These are phyloP conservation scores for Parotocinclus haroldoi DNA, from an alignment of 2,797 vertebrate genomes.

Conservation along the genomic window DNA sequence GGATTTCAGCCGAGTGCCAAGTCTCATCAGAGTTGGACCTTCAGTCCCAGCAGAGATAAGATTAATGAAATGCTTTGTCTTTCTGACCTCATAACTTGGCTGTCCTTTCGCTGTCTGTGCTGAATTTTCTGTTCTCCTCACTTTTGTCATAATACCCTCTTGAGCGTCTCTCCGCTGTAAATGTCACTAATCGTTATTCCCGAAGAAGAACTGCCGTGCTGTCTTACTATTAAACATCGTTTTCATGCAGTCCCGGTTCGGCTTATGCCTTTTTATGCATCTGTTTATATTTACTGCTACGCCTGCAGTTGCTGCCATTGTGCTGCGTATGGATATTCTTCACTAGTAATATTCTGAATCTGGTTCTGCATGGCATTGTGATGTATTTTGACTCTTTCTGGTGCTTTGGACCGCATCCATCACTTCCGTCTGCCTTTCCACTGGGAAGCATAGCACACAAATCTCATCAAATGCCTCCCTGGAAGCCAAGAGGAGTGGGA, in stretches of 20 bases:
- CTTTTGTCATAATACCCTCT: constrained; percentile 16
- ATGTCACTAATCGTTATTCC: constrained; percentile 12
- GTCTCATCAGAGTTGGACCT: constrained; percentile 13
- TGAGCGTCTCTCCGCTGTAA: constrained; percentile 14
- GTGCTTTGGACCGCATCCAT: constrained; percentile 54
- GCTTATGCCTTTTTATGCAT: neutral
- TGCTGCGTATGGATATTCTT: constrained; percentile 11
- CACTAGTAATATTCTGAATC: neutral
- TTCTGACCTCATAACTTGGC: constrained; percentile 14
- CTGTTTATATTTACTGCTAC: neutral
- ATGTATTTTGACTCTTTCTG: constrained; percentile 54
- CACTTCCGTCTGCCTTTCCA: constrained; percentile 50
- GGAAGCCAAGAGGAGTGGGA: constrained; percentile 40
- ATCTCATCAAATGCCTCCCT: constrained; percentile 48
- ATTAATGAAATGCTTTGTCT: constrained; percentile 25
- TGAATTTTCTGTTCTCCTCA: constrained; percentile 6
- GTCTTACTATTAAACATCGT: neutral
- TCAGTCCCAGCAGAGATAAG: constrained; percentile 7
- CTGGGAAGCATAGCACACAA: constrained; percentile 55
- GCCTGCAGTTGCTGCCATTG: constrained; percentile 3
- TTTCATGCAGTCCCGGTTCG: neutral
- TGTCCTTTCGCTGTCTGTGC: neutral
- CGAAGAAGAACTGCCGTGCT: neutral
- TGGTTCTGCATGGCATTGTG: constrained; percentile 41
- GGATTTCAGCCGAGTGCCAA: constrained; percentile 23